phyloP scores from a whole-genome alignment of 1,140 invertebrate genomes.

The Scaptomyza montana region DNA sequence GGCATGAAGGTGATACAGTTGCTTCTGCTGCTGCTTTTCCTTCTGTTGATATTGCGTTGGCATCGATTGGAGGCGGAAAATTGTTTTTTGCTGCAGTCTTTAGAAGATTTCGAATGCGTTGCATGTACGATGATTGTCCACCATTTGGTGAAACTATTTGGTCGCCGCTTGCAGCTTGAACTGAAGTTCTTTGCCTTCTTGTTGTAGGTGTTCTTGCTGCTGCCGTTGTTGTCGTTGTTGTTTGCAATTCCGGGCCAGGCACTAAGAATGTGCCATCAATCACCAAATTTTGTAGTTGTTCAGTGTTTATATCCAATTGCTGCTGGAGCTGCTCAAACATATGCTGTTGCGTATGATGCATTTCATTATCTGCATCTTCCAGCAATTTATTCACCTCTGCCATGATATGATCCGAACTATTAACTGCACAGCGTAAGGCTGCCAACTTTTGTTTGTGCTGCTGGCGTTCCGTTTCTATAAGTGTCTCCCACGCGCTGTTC shows the following conservation, averaged over 20 bases:
- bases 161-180: background rate
- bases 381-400: constrained; percentile 31
- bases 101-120: background rate
- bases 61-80: no score
- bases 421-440: background rate
- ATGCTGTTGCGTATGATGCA: background rate
- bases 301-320: background rate
- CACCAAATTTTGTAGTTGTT: background rate
- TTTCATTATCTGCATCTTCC: background rate
- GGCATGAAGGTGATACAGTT: background rate
- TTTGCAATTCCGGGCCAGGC: background rate
- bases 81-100: background rate
- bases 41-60: background rate
- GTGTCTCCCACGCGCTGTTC: constrained; percentile 1
- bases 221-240: background rate
- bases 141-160: background rate
- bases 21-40: background rate
- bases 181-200: background rate
- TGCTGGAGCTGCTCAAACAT: background rate
- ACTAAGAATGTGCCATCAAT: constrained; percentile 4
- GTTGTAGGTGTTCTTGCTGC: background rate
- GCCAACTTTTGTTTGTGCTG: background rate
- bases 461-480: background rate
- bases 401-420: constrained; percentile 19
- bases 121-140: background rate